A percentile compares a stretch with the other conserved stretches of the same genome.
Conservation (phyloP, 2,113 vertebrate species). For the Xiphophorus couchianus region DNA sequence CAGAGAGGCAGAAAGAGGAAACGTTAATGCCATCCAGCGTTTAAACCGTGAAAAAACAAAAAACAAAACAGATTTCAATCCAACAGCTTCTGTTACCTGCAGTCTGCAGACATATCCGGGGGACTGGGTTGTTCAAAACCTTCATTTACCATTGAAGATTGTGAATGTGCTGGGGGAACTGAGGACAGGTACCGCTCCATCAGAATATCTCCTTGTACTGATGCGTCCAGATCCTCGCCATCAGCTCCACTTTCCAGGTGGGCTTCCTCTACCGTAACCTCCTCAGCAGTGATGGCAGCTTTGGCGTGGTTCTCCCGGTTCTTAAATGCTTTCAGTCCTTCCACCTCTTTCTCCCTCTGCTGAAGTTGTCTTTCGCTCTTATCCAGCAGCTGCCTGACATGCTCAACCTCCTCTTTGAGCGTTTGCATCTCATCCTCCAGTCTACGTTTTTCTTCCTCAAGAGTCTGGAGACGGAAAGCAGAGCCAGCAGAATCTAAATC, state of each 20-base stretch:
- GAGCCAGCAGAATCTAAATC: constrained; percentile 61
- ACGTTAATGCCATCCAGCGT: neutral
- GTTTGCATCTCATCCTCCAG: constrained; percentile 58
- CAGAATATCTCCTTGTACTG: constrained; percentile 48
- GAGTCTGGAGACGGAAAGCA: constrained; percentile 54
- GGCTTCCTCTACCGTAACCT: constrained; percentile 12
- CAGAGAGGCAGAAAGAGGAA: neutral
- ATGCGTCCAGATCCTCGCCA: constrained; percentile 35
- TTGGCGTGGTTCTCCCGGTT: constrained; percentile 61
- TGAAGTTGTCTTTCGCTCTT: constrained; percentile 58
- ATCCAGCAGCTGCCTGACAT: constrained; percentile 60
- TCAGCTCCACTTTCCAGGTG: constrained; percentile 31
- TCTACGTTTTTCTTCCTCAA: constrained; percentile 52
- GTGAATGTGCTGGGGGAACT: constrained; percentile 34
- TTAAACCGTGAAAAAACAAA: neutral
- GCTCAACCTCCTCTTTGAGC: constrained; percentile 58
- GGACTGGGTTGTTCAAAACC: constrained; percentile 58
- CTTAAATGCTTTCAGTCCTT: constrained; percentile 50
- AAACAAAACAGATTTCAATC: too few species aligned
- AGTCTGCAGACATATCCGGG: constrained; percentile 71
- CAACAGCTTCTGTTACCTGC: constrained; percentile 45
- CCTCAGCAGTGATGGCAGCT: constrained; percentile 32
- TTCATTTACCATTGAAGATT: constrained; percentile 58
- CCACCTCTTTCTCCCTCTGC: constrained; percentile 53
- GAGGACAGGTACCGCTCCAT: constrained; percentile 83